Evolutionary conservation across 2,888 invertebrate species (phyloP).

Genomic region (Elmis aenea): DNA sequence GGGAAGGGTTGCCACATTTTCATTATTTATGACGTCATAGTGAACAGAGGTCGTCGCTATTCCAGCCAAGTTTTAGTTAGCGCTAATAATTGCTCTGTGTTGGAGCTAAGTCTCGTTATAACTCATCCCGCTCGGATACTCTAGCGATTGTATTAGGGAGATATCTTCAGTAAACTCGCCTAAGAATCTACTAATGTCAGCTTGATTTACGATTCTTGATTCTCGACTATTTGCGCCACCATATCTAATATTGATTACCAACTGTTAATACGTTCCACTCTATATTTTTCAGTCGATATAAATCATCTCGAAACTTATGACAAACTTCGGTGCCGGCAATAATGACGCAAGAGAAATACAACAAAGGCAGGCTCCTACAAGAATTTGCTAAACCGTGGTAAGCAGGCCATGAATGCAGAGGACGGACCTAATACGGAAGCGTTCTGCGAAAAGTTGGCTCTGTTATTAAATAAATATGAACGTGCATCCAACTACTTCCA

Average conservation of each 20-base stretch:
- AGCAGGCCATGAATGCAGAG: too few species aligned
- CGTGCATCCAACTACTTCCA: too few species aligned
- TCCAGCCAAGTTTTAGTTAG: constrained; percentile 37
- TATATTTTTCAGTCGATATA: too few species aligned
- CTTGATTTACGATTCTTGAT: constrained; percentile 33
- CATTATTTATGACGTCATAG: constrained; percentile 40
- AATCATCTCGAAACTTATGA: too few species aligned
- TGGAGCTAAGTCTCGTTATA: constrained; percentile 31
- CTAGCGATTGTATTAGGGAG: constrained; percentile 33
- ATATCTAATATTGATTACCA: constrained; percentile 28
- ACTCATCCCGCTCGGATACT: constrained; percentile 33
- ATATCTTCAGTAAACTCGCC: constrained; percentile 34
- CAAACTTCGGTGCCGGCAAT: too few species aligned
- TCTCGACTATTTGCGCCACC: constrained; percentile 27
- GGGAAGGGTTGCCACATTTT: constrained; percentile 33
- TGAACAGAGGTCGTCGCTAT: constrained; percentile 36
- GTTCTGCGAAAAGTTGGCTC: too few species aligned
- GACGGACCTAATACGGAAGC: too few species aligned
- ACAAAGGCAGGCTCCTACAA: too few species aligned
- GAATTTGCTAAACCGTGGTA: too few species aligned
- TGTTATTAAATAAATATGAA: too few species aligned
- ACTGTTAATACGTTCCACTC: constrained; percentile 18
- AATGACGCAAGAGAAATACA: too few species aligned
- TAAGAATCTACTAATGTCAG: constrained; percentile 34
- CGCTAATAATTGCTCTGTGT: constrained; percentile 38